Conservation (phyloP, 2,113 vertebrate genomes). For the Artemisiospiza belli region DNA sequence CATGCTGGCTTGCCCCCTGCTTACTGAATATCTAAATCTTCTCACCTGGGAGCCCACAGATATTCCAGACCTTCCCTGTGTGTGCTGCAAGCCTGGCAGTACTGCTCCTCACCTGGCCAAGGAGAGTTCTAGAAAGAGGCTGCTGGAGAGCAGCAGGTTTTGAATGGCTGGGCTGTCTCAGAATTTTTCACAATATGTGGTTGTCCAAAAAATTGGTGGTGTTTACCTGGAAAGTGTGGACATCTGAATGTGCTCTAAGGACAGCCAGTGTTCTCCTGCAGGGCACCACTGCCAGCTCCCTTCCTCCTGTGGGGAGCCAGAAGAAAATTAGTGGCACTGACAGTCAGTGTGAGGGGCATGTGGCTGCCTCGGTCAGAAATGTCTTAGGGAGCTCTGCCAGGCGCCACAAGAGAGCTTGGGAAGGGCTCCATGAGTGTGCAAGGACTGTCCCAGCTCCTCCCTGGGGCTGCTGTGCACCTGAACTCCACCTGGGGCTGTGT, state of each 20-base stretch:
- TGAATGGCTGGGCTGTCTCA: neutral
- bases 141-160: neutral
- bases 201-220: neutral
- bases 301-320: neutral
- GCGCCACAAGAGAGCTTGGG: neutral
- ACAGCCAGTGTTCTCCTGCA: neutral
- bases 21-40: neutral
- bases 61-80: neutral
- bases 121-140: neutral
- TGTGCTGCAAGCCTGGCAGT: neutral
- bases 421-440: neutral
- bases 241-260: neutral
- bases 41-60: neutral
- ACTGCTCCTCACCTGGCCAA: neutral
- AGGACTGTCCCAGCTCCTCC: neutral
- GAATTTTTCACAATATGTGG: neutral
- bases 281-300: neutral
- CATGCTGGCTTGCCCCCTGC: neutral
- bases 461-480: neutral
- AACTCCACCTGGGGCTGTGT: neutral
- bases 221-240: neutral
- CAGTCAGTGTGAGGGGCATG: neutral
- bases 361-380: neutral
- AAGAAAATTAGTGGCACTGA: neutral
- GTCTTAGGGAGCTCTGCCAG: neutral